These are phyloP conservation scores for Patella pellucida DNA, from an alignment of 2,888 invertebrate genomes.

Conservation along the genomic window DNA sequence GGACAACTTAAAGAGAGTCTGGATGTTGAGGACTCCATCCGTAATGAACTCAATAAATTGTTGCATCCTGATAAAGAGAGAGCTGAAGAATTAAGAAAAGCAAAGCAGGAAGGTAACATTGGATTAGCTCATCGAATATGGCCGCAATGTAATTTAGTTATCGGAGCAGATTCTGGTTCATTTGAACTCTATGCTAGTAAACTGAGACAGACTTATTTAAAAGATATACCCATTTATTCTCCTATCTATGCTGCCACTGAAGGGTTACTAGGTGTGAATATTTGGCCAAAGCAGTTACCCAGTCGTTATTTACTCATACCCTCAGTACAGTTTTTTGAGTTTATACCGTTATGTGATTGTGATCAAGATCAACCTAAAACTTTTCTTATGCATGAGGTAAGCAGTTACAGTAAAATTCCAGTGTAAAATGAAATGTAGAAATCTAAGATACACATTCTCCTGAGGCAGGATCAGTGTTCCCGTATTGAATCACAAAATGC, in stretches of 20 bases:
- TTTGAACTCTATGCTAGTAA: slow-evolving; percentile 59
- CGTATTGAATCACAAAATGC: too few species aligned
- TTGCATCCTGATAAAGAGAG: slow-evolving; percentile 57
- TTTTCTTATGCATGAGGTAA: slow-evolving; percentile 61
- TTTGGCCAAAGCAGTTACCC: slow-evolving; percentile 56
- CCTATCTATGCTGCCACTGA: slow-evolving; percentile 69
- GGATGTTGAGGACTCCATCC: slow-evolving; percentile 47
- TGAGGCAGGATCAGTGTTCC: too few species aligned
- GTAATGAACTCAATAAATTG: slow-evolving; percentile 49
- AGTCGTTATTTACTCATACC: slow-evolving; percentile 62
- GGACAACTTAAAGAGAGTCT: slow-evolving; percentile 53
- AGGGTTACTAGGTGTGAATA: slow-evolving; percentile 60
- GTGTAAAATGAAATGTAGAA: background rate
- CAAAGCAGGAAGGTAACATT: slow-evolving; percentile 50
- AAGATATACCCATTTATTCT: slow-evolving; percentile 62
- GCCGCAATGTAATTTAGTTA: slow-evolving; percentile 56
- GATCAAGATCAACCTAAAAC: slow-evolving; percentile 63
- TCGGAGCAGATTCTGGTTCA: slow-evolving; percentile 62
- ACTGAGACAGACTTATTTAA: slow-evolving; percentile 49
- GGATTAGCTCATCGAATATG: slow-evolving; percentile 61
- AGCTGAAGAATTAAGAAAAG: slow-evolving; percentile 57
- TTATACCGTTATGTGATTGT: slow-evolving; percentile 59
- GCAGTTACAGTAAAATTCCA: background rate
- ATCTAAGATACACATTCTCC: background rate
- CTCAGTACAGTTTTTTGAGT: slow-evolving; percentile 66